Conservation (phyloP, 37 sponge, comb jelly and placozoan genomes). For the Geodia barretti region DNA sequence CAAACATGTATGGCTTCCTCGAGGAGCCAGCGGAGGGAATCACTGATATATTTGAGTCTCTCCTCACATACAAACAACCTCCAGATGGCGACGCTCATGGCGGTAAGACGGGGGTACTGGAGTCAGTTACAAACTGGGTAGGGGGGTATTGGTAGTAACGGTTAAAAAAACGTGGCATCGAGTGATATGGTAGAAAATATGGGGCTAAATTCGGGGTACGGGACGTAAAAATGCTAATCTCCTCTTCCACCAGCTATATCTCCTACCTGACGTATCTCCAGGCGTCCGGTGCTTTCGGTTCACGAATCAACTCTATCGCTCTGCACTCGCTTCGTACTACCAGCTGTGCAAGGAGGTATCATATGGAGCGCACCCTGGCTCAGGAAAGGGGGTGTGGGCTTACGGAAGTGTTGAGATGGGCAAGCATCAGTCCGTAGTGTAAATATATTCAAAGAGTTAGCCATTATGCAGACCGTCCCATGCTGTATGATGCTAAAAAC, state of each 20-base stretch:
- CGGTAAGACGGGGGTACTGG: slow-evolving; percentile 46
- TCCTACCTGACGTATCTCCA: slow-evolving; percentile 48
- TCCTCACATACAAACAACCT: slow-evolving; percentile 69
- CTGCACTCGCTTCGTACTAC: slow-evolving; percentile 51
- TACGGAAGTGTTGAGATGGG: neutral
- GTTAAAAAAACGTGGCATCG: too few species aligned
- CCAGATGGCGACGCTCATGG: slow-evolving; percentile 65
- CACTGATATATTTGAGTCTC: slow-evolving; percentile 69
- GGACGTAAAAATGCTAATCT: too few species aligned
- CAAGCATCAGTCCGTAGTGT: neutral
- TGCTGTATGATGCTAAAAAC: too few species aligned
- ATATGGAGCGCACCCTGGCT: too few species aligned
- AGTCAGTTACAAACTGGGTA: slow-evolving; percentile 12
- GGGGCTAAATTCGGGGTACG: too few species aligned
- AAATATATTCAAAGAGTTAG: too few species aligned
- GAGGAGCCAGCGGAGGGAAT: slow-evolving; percentile 75
- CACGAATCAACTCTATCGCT: slow-evolving; percentile 58
- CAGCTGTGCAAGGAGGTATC: slow-evolving; percentile 52
- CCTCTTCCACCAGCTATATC: slow-evolving; percentile 32
- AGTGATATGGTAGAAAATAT: too few species aligned
- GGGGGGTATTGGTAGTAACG: too few species aligned
- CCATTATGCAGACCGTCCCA: too few species aligned
- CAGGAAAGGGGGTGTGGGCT: neutral
- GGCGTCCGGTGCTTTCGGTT: slow-evolving; percentile 59
- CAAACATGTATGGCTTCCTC: slow-evolving; percentile 54